Conservation (phyloP, 1,140 invertebrate genomes). For the Neomicropteryx cornuta region DNA sequence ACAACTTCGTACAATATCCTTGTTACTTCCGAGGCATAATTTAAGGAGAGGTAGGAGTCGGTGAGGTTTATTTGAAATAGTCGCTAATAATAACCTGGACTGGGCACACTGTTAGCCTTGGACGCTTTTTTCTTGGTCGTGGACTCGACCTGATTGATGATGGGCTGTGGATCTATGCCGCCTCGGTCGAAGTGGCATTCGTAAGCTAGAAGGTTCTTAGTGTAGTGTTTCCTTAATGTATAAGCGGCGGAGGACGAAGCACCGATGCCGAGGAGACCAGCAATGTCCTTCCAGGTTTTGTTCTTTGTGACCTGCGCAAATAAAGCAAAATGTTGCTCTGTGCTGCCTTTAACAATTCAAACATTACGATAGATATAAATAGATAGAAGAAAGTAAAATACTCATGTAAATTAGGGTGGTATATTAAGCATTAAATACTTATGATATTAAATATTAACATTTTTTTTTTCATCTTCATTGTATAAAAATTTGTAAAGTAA, state of each 20-base stretch:
- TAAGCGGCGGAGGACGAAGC: constrained; percentile 95
- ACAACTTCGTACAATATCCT: too few species aligned
- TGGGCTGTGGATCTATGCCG: constrained; percentile 88
- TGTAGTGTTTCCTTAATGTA: constrained; percentile 94
- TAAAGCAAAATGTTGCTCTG: too few species aligned
- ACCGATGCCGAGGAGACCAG: constrained; percentile 83
- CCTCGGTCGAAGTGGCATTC: constrained; percentile 96
- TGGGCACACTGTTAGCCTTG: constrained; percentile 74
- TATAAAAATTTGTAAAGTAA: too few species aligned
- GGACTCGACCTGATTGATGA: constrained; percentile 88
- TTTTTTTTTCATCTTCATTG: too few species aligned
- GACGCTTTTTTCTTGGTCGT: constrained; percentile 78
- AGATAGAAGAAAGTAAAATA: too few species aligned
- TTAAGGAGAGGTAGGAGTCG: too few species aligned
- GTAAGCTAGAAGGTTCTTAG: constrained; percentile 88
- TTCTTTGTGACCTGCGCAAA: constrained; percentile 82
- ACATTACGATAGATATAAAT: constrained; percentile 2
- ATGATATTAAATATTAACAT: too few species aligned
- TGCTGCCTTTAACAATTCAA: too few species aligned
- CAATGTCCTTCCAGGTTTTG: constrained; percentile 98
- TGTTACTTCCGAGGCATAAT: too few species aligned
- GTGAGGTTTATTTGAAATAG: too few species aligned
- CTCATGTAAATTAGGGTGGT: too few species aligned
- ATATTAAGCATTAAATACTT: too few species aligned
- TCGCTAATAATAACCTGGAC: constrained; percentile 50